These are phyloP conservation scores for Platycheirus rosarum DNA, from an alignment of 2,888 invertebrate species.

Conservation along the genomic window DNA sequence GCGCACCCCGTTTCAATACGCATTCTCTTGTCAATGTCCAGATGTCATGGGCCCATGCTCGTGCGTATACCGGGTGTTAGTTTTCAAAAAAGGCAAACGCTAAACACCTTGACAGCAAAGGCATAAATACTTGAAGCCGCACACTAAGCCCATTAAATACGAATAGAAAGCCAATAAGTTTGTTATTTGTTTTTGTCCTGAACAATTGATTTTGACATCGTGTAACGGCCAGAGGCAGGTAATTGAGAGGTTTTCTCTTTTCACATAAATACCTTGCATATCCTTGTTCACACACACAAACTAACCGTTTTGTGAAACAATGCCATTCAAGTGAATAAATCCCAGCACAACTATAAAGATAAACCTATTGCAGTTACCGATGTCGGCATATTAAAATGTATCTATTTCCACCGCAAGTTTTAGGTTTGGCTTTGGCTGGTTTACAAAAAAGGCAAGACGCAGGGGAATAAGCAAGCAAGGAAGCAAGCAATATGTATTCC, in stretches of 20 bases:
- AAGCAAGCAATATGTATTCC: conserved; percentile 8
- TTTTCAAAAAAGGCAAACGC: conserved; percentile 56
- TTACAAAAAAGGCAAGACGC: conserved; percentile 42
- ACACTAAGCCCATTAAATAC: conserved; percentile 70
- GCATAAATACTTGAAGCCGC: conserved; percentile 42
- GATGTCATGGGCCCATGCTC: conserved; percentile 71
- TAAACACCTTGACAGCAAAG: conserved; percentile 69
- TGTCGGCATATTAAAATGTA: conserved; percentile 64
- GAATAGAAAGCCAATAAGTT: conserved; percentile 73
- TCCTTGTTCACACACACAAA: conserved; percentile 11
- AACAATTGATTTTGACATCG: conserved; percentile 70
- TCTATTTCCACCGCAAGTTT: conserved; percentile 73
- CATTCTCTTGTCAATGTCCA: conserved; percentile 61
- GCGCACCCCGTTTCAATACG: conserved; percentile 61
- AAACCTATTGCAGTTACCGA: conserved; percentile 8
- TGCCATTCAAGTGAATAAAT: conserved; percentile 35
- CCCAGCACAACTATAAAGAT: conserved; percentile 27
- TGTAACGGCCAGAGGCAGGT: conserved; percentile 66
- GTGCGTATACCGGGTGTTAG: conserved; percentile 67
- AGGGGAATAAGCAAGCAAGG: conserved; percentile 54
- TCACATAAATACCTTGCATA: conserved; percentile 24
- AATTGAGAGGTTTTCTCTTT: conserved; percentile 71
- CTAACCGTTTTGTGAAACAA: conserved; percentile 44
- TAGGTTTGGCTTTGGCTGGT: conserved; percentile 50
- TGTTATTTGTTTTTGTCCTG: conserved; percentile 72